These are phyloP conservation scores for Piaya cayana DNA, from an alignment of 2,113 vertebrate species.

Conservation along the genomic window DNA sequence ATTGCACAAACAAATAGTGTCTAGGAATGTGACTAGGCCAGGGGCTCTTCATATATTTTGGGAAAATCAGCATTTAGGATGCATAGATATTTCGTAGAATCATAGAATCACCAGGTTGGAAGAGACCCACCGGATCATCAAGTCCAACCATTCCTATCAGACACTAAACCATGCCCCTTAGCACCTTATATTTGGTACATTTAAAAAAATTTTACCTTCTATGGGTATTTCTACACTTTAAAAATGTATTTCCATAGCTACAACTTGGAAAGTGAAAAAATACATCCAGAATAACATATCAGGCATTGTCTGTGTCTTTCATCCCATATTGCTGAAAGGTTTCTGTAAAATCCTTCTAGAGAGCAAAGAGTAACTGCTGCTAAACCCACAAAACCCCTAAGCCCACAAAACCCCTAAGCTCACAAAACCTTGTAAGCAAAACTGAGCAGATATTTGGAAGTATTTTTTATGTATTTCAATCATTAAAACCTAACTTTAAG, in stretches of 20 bases:
- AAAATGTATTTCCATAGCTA: background rate
- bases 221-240: background rate
- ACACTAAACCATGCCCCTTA: too few species aligned
- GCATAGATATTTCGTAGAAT: too few species aligned
- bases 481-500: background rate
- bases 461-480: background rate
- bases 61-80: background rate
- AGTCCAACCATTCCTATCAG: too few species aligned
- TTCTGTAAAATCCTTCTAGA: background rate
- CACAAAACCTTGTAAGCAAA: background rate
- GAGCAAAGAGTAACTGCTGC: background rate
- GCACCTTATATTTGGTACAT: too few species aligned
- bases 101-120: too few species aligned
- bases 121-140: too few species aligned
- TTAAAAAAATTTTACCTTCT: background rate
- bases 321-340: background rate
- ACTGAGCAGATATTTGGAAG: background rate
- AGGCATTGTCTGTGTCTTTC: background rate
- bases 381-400: background rate
- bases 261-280: background rate
- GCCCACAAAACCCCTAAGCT: rapidly evolving
- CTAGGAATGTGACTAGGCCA: background rate
- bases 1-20: background rate
- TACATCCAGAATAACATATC: rapidly evolving
- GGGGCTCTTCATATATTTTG: background rate